Evolutionary conservation across 2,888 invertebrate species (phyloP).

Genomic region (Habrosyne pyritoides): DNA sequence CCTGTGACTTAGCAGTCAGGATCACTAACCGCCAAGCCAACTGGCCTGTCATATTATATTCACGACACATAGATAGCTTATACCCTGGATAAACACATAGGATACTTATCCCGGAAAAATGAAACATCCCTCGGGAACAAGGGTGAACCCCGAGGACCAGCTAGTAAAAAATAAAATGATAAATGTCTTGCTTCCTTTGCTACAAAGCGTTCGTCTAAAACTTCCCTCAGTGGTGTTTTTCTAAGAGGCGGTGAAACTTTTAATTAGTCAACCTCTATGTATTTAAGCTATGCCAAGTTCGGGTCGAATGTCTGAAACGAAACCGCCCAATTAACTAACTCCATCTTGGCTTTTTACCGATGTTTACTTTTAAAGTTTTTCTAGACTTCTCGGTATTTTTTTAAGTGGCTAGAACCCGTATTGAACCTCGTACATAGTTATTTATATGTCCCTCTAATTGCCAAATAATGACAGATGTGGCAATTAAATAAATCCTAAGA

Average conservation of each 20-base stretch:
- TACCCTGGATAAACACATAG: no score
- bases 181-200: background rate
- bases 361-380: background rate
- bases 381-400: background rate
- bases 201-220: background rate
- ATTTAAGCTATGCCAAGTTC: conserved; percentile 27
- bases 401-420: background rate
- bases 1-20: no score
- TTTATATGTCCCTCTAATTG: no score
- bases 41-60: no score
- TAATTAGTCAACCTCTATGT: conserved; percentile 43
- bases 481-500: no score
- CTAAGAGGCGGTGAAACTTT: conserved; percentile 36
- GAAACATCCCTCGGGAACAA: no score
- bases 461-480: no score
- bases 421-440: no score
- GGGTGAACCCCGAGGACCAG: no score
- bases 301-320: conserved; percentile 41
- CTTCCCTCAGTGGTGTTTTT: conserved; percentile 11
- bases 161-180: background rate
- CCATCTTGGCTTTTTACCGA: background rate
- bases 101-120: no score
- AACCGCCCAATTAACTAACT: conserved; percentile 38
- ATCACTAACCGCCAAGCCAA: no score
- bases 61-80: no score